Evolutionary conservation across 2,113 vertebrate genomes (phyloP).

Genomic region (Phaethornis superciliosus): DNA sequence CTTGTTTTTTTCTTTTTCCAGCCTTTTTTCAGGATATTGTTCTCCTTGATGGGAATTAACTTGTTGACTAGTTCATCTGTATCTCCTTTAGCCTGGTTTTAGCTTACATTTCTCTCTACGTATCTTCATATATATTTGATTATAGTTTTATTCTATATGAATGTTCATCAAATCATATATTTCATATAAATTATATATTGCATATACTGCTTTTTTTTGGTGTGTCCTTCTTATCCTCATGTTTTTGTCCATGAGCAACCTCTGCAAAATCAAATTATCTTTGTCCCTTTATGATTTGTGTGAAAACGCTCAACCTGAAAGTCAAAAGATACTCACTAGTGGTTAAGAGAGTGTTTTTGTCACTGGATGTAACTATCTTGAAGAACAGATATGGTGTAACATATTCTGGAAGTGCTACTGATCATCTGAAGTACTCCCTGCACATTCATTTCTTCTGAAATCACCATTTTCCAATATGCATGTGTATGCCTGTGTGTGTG

Average conservation of each 20-base stretch:
- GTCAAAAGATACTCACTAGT: fast-evolving
- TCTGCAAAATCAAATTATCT: neutral
- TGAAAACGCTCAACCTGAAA: neutral
- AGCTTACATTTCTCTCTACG: neutral
- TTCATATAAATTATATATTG: fast-evolving
- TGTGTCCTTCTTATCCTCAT: neutral
- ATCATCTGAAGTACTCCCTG: neutral
- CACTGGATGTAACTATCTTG: neutral
- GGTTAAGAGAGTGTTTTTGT: neutral
- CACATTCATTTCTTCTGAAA: neutral
- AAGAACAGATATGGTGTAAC: neutral
- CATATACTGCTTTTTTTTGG: neutral
- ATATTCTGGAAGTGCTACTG: neutral
- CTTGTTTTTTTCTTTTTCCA: neutral
- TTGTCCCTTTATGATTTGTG: neutral
- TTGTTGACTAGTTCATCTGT: neutral
- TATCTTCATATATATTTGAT: neutral
- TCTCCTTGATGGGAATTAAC: fast-evolving
- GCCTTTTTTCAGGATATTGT: neutral
- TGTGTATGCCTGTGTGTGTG: fast-evolving
- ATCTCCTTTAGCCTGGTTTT: neutral
- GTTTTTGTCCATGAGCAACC: neutral
- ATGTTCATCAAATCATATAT: neutral
- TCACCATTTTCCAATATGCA: neutral
- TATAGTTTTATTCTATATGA: neutral